Conservation (phyloP, 2,888 invertebrate genomes). For the Clunio marinus region DNA sequence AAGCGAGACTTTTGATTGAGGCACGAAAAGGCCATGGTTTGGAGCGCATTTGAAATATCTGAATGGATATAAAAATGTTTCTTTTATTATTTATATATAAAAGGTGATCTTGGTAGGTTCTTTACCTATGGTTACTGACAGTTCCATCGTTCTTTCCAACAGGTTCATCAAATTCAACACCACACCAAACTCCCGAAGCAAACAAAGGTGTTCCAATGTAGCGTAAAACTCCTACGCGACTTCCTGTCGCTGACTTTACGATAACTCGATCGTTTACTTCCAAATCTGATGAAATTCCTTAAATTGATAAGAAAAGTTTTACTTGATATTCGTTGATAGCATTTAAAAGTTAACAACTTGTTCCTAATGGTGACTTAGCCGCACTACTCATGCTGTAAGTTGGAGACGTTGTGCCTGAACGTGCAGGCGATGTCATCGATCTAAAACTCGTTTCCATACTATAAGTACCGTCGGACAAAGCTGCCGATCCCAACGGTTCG, state of each 20-base stretch:
- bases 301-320: constrained; percentile 41
- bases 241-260: constrained; percentile 78
- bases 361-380: constrained; percentile 42
- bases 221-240: constrained; percentile 80
- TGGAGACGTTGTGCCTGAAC: constrained; percentile 49
- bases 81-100: not conserved
- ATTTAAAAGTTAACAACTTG: constrained; percentile 38
- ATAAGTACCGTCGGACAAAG: constrained; percentile 50
- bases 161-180: constrained; percentile 90
- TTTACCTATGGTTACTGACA: constrained; percentile 82
- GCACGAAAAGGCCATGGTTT: constrained; percentile 90
- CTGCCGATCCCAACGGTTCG: constrained; percentile 59
- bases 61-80: not conserved
- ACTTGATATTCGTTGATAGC: not conserved
- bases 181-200: constrained; percentile 91
- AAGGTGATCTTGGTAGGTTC: not conserved
- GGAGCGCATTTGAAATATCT: constrained; percentile 93
- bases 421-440: constrained; percentile 48
- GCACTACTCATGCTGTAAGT: constrained; percentile 48
- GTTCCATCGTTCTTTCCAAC: constrained; percentile 95
- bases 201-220: constrained; percentile 87
- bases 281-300: constrained; percentile 57
- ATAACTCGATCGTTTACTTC: constrained; percentile 88
- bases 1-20: constrained; percentile 81
- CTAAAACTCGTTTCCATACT: constrained; percentile 40